Evolutionary conservation across 1,140 invertebrate genomes (phyloP), one percentile per base, ranked within the genome.

Genomic region (Wasmannia auropunctata): DNA sequence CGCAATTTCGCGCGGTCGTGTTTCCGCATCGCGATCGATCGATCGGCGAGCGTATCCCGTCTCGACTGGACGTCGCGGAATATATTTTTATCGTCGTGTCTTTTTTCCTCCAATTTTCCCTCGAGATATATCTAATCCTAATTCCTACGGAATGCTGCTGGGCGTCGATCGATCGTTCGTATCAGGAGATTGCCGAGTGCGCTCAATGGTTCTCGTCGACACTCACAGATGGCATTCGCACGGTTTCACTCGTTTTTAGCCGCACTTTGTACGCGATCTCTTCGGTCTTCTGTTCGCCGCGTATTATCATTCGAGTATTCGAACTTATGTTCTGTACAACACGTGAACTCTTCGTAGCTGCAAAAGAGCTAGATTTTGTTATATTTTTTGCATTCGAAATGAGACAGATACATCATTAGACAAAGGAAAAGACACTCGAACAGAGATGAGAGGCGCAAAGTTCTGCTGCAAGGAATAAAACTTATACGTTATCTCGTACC

Each of bases 221-320:
- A 86, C 88, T 93, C 92, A 92, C 89, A 93, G 93, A 93, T 94
- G 93, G 92, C 93, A 93, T 25, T 83, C 51, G 11, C 19, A 31
- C 37, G 62, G 70, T 79, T 88, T 87, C 51, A 46, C 31, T 54
- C 43, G 2, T 16, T 14, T 58, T 58, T 19, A 65, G 3, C 8
- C n/a, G 51, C 62, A 10, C 8, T 25, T 58, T 34, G 7, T 56
- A 5, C 10, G 7, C 25, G 37, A n/a, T 63, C 25, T 2, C 8
- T 40, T 40, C 43, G 1, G 2, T 43, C 7, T 8, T 6, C 14
- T 43, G 10, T 43, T 11, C 43, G 10, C 2, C 14, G 8, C 43
- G 43, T n/a, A 7, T 43, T 7, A 11, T 43, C 8, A 10, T 8
- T 43, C 43, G n/a, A n/a, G n/a, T n/a, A n/a, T n/a, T n/a, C n/a